Evolutionary conservation across 1,140 invertebrate genomes (phyloP), one percentile per base, ranked within the genome.

Genomic region (Euura saliciscinereae): DNA sequence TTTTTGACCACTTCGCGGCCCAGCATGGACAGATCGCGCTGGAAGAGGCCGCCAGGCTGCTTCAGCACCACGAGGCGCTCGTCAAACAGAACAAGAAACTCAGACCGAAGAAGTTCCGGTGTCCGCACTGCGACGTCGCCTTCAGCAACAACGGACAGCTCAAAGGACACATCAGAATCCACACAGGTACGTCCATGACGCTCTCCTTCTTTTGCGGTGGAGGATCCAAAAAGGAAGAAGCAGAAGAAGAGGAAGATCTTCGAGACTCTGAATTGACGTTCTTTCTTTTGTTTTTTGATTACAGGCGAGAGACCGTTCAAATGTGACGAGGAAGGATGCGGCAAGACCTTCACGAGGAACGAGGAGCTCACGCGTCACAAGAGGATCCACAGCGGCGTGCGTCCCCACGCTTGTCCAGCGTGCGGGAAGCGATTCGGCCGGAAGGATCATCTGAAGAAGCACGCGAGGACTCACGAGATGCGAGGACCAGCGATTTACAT

Each of bases 121-220:
- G 96, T 83, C 94, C 94, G 0, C 92, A 96, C 79, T 98, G 96
- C 82, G 90, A 95, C 72, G 94, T 96, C 0, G 94, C 94, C 0
- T 98, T 98, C 82, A 96, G 95, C 45, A 98, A 98, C 83, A 97
- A 97, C 83, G 96, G 96, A 0, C 96, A 98, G 80, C 88, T 98
- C 0, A 96, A 95, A 83, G 96, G 96, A 71, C 96, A 98, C 81
- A 91, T 97, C 11, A 89, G 96, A 42, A 97, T 97, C 66, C 96
- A 98, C 83, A 97, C 96, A 59, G 96, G 96, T 91, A 83, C 83
- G 75, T 75, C 6, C 59, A 59, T 28, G 64, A 67, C 5, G 66
- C 4, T 64, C 43, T 74, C 68, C 69, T 8, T 5, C 28, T 28
- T 28, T 28, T 28, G 28, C 28, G 28, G 28, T 28, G 28, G 28